Percentiles rank a stretch among this genome's conserved stretches.
phyloP scores from a whole-genome alignment of 2,888 invertebrate species.

The Clistopyga incitator region DNA sequence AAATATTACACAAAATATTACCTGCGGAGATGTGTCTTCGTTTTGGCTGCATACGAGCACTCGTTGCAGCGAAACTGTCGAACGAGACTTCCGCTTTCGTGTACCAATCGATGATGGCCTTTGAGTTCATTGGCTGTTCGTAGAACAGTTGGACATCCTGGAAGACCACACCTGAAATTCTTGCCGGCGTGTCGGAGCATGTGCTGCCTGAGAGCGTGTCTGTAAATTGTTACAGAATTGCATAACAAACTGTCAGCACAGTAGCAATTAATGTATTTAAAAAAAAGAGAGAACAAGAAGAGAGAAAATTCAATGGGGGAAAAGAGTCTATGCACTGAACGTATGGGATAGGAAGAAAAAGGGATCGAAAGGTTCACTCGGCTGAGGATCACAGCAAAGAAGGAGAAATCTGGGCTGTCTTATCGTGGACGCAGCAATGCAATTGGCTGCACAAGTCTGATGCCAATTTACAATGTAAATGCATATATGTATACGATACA shows the following conservation, averaged over 20 bases:
- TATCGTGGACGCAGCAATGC: not conserved
- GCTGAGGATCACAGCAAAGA: not conserved
- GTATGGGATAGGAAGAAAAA: not conserved
- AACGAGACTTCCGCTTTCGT: slow-evolving; percentile 85
- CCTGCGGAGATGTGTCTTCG: slow-evolving; percentile 85
- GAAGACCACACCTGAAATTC: slow-evolving; percentile 85
- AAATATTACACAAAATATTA: slow-evolving; percentile 77
- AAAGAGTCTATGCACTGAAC: not conserved
- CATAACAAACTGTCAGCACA: slow-evolving; percentile 23
- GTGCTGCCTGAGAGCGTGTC: slow-evolving; percentile 87
- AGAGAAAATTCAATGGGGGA: not conserved
- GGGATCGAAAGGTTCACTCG: not conserved
- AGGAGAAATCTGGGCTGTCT: slow-evolving; percentile 9
- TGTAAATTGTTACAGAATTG: slow-evolving; percentile 77
- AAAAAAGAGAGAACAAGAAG: not conserved
- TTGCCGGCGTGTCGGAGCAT: slow-evolving; percentile 86
- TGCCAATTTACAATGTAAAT: slow-evolving; percentile 2
- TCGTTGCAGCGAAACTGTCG: slow-evolving; percentile 87
- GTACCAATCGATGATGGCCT: slow-evolving; percentile 85
- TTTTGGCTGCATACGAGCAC: slow-evolving; percentile 83
- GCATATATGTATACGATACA: not conserved
- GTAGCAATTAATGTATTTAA: not conserved
- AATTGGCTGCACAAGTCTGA: slow-evolving; percentile 5
- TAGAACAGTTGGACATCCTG: slow-evolving; percentile 86
- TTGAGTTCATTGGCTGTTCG: slow-evolving; percentile 86